Evolutionary conservation across 1,140 invertebrate genomes (phyloP).

Genomic region (Caerostris extrusa): DNA sequence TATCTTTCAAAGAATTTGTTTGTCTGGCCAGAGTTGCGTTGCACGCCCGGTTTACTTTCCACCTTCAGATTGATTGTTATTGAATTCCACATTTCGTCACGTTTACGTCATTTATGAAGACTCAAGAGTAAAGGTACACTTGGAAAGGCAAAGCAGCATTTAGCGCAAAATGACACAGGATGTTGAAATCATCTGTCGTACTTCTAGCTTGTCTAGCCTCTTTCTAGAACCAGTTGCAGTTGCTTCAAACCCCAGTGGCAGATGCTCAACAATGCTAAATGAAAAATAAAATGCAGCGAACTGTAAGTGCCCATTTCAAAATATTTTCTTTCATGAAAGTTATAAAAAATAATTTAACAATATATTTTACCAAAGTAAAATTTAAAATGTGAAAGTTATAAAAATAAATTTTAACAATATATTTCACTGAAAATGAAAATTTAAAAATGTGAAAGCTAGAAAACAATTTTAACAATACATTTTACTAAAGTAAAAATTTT

Average conservation of each 20-base stretch:
- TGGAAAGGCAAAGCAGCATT: background rate
- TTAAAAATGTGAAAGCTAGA: too few relatives aligned
- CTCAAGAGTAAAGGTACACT: background rate
- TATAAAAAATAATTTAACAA: too few relatives aligned
- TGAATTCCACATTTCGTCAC: background rate
- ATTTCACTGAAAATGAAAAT: too few relatives aligned
- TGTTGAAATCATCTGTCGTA: constrained; percentile 13
- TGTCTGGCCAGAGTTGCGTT: too few relatives aligned
- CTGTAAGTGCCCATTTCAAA: constrained; percentile 22
- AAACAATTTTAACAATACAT: too few relatives aligned
- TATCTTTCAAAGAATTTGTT: too few relatives aligned
- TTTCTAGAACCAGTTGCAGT: constrained; percentile 1
- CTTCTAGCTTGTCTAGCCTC: background rate
- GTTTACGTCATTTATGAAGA: background rate
- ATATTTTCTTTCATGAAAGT: background rate
- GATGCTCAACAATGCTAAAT: constrained; percentile 15
- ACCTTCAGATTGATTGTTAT: background rate
- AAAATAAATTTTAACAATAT: too few relatives aligned
- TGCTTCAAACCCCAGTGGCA: background rate
- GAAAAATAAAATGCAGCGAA: constrained; percentile 22
- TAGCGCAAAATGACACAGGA: background rate
- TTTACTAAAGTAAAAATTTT: too few relatives aligned
- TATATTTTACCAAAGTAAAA: too few relatives aligned
- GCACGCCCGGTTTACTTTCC: background rate
- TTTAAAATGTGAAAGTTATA: too few relatives aligned